phyloP scores from a whole-genome alignment of 2,888 invertebrate species.

The Onthophagus sagittarius region DNA sequence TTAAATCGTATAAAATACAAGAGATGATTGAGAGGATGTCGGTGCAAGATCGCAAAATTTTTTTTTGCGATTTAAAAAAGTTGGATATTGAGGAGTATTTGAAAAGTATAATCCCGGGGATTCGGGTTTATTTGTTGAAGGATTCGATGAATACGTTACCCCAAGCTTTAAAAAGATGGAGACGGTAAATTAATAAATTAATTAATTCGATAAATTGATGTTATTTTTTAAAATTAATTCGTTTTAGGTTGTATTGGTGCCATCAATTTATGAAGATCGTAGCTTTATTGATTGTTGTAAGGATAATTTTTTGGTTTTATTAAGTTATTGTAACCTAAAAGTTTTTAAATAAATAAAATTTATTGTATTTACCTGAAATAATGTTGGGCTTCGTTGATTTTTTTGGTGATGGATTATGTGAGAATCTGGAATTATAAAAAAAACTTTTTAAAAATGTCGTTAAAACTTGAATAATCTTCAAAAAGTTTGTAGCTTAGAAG shows the following conservation, averaged over 20 bases:
- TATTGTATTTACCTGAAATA: too few species aligned
- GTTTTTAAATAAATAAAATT: too few species aligned
- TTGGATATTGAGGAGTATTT: conserved; percentile 76
- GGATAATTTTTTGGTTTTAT: conserved; percentile 1
- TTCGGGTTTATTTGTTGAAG: conserved; percentile 72
- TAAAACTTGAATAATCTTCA: too few species aligned
- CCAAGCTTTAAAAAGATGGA: conserved; percentile 46
- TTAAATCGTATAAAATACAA: conserved; percentile 60
- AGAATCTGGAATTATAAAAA: too few species aligned
- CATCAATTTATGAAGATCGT: conserved; percentile 13
- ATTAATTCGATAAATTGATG: background rate
- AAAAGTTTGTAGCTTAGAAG: too few species aligned
- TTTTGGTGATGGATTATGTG: too few species aligned
- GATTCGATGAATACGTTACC: conserved; percentile 69
- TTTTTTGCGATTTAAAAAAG: conserved; percentile 69
- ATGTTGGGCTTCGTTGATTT: too few species aligned
- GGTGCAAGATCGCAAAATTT: conserved; percentile 55
- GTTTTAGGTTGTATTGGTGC: conserved; percentile 16
- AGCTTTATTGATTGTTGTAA: background rate
- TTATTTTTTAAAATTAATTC: background rate
- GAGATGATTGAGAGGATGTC: conserved; percentile 54
- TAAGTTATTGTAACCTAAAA: background rate
- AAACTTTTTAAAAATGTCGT: too few species aligned
- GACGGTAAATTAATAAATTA: too few species aligned
- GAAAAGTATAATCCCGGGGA: conserved; percentile 66